Evolutionary conservation across 1,140 invertebrate genomes (phyloP).

Genomic region (Drosophila rhopaloa): DNA sequence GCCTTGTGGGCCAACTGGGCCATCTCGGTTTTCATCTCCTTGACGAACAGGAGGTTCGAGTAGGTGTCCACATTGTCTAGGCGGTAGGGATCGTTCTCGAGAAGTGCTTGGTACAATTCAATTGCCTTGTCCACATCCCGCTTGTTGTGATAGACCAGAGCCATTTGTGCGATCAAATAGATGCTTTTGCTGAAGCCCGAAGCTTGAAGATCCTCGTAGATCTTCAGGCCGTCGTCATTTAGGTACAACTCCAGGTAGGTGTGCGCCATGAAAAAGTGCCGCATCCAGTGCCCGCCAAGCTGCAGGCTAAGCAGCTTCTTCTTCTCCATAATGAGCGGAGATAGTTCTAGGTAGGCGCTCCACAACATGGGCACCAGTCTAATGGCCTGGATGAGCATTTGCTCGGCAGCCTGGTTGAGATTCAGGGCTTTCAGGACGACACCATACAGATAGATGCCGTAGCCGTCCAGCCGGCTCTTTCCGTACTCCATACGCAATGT

Average conservation of each 20-base stretch:
- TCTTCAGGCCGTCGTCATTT: conserved; percentile 94
- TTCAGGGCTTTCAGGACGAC: conserved; percentile 96
- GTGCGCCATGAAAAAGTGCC: conserved; percentile 96
- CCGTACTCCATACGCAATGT: conserved; percentile 87
- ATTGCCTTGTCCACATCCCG: conserved; percentile 97
- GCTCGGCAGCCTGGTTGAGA: conserved; percentile 89
- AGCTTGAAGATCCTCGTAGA: conserved; percentile 91
- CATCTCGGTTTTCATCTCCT: conserved; percentile 96
- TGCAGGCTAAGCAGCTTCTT: conserved; percentile 88
- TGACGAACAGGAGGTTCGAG: conserved; percentile 98
- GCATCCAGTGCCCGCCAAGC: conserved; percentile 97
- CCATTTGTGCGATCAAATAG: conserved; percentile 96
- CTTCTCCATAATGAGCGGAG: conserved; percentile 92
- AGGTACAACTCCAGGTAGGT: conserved; percentile 96
- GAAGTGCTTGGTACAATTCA: conserved; percentile 91
- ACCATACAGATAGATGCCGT: conserved; percentile 95
- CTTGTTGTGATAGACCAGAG: conserved; percentile 96
- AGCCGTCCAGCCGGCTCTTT: conserved; percentile 92
- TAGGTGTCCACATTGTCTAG: conserved; percentile 98
- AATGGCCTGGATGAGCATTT: conserved; percentile 92
- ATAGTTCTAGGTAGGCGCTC: conserved; percentile 97
- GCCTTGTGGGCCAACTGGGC: conserved; percentile 97
- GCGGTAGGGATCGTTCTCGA: conserved; percentile 95
- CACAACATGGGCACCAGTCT: conserved; percentile 93
- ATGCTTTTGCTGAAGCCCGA: conserved; percentile 94